phyloP scores from a whole-genome alignment of 2,888 invertebrate species.

The Sminthurinus aureus region DNA sequence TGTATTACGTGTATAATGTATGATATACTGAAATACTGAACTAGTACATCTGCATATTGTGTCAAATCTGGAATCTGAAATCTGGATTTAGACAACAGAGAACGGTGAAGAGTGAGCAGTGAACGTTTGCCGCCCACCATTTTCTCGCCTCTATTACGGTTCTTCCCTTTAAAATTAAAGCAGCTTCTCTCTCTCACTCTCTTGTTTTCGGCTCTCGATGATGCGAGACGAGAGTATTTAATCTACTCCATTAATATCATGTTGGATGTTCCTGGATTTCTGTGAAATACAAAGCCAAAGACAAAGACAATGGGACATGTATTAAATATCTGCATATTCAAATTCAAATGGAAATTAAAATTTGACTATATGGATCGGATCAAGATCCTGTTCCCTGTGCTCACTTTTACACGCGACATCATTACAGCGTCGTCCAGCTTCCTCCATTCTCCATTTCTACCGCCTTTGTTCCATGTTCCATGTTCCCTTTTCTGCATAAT shows the following conservation, averaged over 20 bases:
- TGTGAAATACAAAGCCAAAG: not conserved
- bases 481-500: conserved; percentile 42
- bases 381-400: not conserved
- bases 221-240: not conserved
- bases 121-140: too few species aligned
- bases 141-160: too few species aligned
- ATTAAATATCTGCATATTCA: not conserved
- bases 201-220: not conserved
- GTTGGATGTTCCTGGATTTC: not conserved
- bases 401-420: not conserved
- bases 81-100: too few species aligned
- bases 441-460: not conserved
- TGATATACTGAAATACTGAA: not conserved
- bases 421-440: not conserved
- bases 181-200: not conserved
- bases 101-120: not conserved
- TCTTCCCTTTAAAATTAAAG: too few species aligned
- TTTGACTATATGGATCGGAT: too few species aligned
- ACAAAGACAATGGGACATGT: not conserved
- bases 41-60: not conserved
- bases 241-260: conserved; percentile 8
- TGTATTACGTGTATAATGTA: too few species aligned
- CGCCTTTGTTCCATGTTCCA: conserved; percentile 24
- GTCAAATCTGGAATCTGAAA: not conserved
- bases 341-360: not conserved